These are phyloP conservation scores for Eugnorisma glareosa DNA, from an alignment of 2,888 invertebrate genomes.

Conservation along the genomic window DNA sequence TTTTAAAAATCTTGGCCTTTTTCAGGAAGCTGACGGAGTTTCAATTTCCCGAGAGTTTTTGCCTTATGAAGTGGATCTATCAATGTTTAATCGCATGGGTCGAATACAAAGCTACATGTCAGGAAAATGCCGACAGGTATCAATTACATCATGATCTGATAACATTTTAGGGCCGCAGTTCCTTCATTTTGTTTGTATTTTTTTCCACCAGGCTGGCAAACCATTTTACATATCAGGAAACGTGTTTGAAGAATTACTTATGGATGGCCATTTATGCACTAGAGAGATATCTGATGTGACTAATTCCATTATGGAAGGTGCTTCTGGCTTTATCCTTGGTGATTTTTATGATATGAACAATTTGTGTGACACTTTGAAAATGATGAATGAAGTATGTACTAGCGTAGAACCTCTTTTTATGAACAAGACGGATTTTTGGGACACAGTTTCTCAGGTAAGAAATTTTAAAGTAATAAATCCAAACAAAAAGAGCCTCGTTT, in stretches of 20 bases:
- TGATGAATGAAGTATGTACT: constrained; percentile 77
- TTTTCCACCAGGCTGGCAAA: constrained; percentile 77
- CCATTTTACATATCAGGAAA: constrained; percentile 81
- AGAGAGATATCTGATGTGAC: constrained; percentile 78
- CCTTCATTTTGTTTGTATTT: background rate
- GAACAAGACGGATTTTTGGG: constrained; percentile 72
- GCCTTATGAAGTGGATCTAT: constrained; percentile 75
- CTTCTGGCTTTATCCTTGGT: constrained; percentile 78
- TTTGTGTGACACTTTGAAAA: constrained; percentile 69
- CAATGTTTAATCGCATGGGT: constrained; percentile 69
- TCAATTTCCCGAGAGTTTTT: constrained; percentile 80
- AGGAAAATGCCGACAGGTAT: constrained; percentile 82
- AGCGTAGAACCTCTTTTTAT: constrained; percentile 76
- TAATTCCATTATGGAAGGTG: constrained; percentile 81
- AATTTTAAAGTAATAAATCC: background rate
- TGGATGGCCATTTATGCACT: constrained; percentile 64
- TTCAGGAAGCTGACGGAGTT: constrained; percentile 81
- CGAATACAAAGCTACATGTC: constrained; percentile 80
- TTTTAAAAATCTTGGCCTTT: background rate
- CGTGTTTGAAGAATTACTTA: constrained; percentile 71
- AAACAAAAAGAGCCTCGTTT: background rate
- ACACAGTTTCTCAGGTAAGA: constrained; percentile 74
- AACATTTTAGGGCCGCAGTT: background rate
- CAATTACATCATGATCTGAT: background rate
- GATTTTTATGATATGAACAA: constrained; percentile 68